phyloP scores from a whole-genome alignment of 2,113 vertebrate genomes.

The Emydocephalus ijimae region DNA sequence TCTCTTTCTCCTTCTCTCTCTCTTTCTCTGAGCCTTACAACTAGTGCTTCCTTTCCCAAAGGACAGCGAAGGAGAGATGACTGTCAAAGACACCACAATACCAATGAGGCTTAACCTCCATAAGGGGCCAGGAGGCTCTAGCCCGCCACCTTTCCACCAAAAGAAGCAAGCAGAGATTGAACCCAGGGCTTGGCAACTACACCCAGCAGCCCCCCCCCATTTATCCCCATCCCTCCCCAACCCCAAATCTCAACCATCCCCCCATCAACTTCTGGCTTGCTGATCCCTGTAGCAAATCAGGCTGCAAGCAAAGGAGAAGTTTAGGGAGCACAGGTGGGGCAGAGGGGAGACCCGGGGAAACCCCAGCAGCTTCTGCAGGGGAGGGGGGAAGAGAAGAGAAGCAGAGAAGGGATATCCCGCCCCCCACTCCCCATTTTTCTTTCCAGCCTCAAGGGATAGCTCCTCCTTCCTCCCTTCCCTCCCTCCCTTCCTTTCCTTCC shows the following conservation, averaged over 20 bases:
- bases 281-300: not conserved
- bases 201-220: not conserved
- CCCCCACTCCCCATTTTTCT: no score
- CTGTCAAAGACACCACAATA: not conserved
- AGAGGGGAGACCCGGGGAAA: no score
- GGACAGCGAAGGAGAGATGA: not conserved
- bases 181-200: not conserved
- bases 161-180: not conserved
- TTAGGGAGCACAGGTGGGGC: not conserved
- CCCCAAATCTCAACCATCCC: not conserved
- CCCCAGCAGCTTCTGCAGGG: no score
- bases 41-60: not conserved
- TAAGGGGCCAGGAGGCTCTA: not conserved
- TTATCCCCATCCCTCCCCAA: no score
- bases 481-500: no score
- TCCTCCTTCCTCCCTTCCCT: no score
- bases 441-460: not conserved
- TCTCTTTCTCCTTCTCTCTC: no score
- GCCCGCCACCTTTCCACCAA: not conserved
- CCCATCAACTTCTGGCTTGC: slow-evolving; percentile 30
- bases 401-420: not conserved
- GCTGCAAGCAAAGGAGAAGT: not conserved
- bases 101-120: not conserved
- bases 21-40: not conserved
- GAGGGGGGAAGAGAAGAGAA: no score